Evolutionary conservation across 2,797 vertebrate genomes (phyloP).

Genomic region (Ispidina picta): DNA sequence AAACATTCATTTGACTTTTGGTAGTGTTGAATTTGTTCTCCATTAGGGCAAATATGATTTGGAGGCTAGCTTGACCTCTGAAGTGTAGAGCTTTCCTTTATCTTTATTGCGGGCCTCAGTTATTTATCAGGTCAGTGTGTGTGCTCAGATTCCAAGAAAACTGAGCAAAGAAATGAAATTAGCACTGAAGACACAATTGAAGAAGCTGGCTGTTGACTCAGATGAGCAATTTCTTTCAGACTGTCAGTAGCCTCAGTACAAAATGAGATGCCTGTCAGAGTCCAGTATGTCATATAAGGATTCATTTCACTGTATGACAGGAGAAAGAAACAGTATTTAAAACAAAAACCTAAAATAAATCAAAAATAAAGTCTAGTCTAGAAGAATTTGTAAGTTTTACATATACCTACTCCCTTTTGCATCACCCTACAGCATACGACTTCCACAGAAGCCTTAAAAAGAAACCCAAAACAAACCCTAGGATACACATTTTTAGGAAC

Average conservation of each 20-base stretch:
- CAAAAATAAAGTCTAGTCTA: background rate
- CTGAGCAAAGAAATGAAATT: constrained; percentile 54
- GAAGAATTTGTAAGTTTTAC: background rate
- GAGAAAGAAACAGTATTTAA: background rate
- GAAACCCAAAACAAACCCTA: background rate
- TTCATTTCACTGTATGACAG: background rate
- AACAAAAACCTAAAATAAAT: too few species aligned
- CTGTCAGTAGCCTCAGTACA: background rate
- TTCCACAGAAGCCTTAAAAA: background rate
- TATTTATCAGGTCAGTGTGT: constrained; percentile 62
- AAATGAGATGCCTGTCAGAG: constrained; percentile 35
- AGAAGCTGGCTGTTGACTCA: constrained; percentile 30
- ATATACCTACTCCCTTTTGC: background rate
- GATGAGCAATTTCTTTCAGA: constrained; percentile 38
- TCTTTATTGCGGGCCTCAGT: constrained; percentile 29
- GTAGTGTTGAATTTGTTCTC: constrained; percentile 62
- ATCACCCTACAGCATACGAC: background rate
- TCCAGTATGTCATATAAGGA: constrained; percentile 21
- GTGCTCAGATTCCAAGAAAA: constrained; percentile 57
- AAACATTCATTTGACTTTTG: constrained; percentile 72
- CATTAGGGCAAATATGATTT: constrained; percentile 62
- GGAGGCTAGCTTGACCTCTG: constrained; percentile 64
- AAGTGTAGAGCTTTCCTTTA: constrained; percentile 53
- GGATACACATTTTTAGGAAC: background rate
- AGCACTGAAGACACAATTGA: background rate